Percentiles rank a stretch among this genome's conserved stretches.
Conservation (phyloP, 2,797 vertebrate species). For the Anguilla anguilla region DNA sequence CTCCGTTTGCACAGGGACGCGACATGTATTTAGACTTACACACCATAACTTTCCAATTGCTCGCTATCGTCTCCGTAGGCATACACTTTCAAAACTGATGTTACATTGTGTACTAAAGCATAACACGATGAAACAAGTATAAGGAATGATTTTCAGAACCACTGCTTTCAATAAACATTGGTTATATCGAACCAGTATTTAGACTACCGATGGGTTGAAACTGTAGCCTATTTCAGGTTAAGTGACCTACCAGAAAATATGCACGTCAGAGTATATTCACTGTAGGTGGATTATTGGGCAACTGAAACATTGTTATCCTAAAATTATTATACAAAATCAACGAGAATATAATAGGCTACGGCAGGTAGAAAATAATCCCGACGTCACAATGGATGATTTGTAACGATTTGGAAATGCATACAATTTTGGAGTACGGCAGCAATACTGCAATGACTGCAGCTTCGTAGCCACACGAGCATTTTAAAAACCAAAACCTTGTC, state of each 20-base stretch:
- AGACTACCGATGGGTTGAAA: constrained; percentile 36
- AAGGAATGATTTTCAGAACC: constrained; percentile 54
- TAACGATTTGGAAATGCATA: not conserved
- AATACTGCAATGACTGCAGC: not conserved
- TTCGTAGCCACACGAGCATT: no score
- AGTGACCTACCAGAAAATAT: not conserved
- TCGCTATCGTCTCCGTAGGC: not conserved
- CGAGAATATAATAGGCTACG: not conserved
- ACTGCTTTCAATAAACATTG: constrained; percentile 42
- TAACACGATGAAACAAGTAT: constrained; percentile 29
- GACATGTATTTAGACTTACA: no score
- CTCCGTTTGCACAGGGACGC: no score
- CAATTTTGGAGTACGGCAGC: not conserved
- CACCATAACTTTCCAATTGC: no score
- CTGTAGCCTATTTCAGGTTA: constrained; percentile 30
- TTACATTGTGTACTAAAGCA: constrained; percentile 5
- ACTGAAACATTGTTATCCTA: not conserved
- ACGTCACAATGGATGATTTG: not conserved
- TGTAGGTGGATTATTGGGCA: not conserved
- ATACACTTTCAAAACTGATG: constrained; percentile 5
- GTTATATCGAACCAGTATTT: constrained; percentile 46
- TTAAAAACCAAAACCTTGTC: no score
- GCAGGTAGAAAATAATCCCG: not conserved
- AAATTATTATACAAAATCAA: not conserved
- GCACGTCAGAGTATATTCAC: not conserved